These are phyloP conservation scores for Psix sp. DNA, from an alignment of 1,140 invertebrate genomes.

Conservation along the genomic window DNA sequence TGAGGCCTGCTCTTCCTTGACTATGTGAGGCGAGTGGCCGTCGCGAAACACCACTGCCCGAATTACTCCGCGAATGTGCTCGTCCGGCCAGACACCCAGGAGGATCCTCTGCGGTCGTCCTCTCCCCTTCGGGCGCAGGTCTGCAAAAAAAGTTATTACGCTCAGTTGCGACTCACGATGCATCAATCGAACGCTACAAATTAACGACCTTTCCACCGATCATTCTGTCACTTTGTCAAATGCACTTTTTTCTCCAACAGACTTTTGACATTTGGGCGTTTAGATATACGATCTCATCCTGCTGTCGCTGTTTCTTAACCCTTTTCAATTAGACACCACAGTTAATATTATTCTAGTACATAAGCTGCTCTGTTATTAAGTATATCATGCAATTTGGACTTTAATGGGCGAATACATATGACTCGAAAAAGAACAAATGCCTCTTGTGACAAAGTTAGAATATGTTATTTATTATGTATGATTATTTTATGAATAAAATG, in stretches of 20 bases:
- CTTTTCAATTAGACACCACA: slow-evolving; percentile 1
- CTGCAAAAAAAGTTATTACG: slow-evolving; percentile 74
- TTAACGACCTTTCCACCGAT: slow-evolving; percentile 24
- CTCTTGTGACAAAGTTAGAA: too few species aligned
- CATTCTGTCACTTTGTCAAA: neutral
- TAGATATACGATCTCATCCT: slow-evolving; percentile 12
- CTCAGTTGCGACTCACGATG: slow-evolving; percentile 24
- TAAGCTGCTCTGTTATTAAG: too few species aligned
- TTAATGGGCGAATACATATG: too few species aligned
- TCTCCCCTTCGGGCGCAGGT: slow-evolving; percentile 91
- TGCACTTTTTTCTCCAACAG: slow-evolving; percentile 5
- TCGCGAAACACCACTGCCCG: slow-evolving; percentile 93
- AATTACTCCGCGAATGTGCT: slow-evolving; percentile 93
- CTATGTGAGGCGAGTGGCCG: slow-evolving; percentile 82
- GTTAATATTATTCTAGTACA: too few species aligned
- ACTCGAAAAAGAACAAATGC: too few species aligned
- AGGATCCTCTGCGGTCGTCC: slow-evolving; percentile 92
- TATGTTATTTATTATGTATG: too few species aligned
- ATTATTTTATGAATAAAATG: too few species aligned
- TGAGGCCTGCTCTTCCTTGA: slow-evolving; percentile 83
- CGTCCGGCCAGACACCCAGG: slow-evolving; percentile 93
- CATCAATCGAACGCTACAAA: slow-evolving; percentile 29
- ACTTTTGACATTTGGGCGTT: slow-evolving; percentile 30
- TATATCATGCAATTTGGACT: too few species aligned
- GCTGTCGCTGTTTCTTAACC: slow-evolving; percentile 10